A percentile compares a stretch with the other conserved stretches of the same genome.
Evolutionary conservation across 2,797 vertebrate species (phyloP).

Genomic region (Tokudaia tokunoshimensis): DNA sequence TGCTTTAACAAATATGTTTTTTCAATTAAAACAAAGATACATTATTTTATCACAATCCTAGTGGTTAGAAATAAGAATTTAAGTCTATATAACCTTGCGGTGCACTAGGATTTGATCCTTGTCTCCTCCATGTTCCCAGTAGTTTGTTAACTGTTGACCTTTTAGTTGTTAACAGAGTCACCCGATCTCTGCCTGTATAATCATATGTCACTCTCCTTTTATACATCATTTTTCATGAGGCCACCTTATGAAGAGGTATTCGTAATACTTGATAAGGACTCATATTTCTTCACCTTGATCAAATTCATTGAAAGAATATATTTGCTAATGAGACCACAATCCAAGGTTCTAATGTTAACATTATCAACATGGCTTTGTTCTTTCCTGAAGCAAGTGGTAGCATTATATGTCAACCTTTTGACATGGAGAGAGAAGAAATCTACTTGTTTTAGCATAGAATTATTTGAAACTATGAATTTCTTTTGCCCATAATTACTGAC

Average conservation of each 20-base stretch:
- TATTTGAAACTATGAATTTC: background rate
- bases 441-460: background rate
- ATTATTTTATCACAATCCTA: background rate
- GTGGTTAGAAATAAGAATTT: background rate
- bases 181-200: background rate
- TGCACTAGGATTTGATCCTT: too few relatives aligned
- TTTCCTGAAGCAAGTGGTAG: background rate
- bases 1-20: too few relatives aligned
- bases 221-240: background rate
- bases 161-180: background rate
- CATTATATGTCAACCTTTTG: background rate
- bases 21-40: background rate
- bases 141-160: background rate
- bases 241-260: background rate
- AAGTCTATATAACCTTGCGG: background rate
- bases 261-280: background rate
- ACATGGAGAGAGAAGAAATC: background rate
- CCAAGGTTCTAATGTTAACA: rapidly evolving
- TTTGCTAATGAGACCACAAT: background rate
- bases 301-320: background rate
- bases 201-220: rapidly evolving
- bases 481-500: background rate
- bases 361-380: background rate
- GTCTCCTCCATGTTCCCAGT: background rate
- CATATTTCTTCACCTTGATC: background rate